Evolutionary conservation across 2,113 vertebrate genomes (phyloP), one percentile per base, ranked within the genome.

Genomic region (Nycticryphes semicollaris): DNA sequence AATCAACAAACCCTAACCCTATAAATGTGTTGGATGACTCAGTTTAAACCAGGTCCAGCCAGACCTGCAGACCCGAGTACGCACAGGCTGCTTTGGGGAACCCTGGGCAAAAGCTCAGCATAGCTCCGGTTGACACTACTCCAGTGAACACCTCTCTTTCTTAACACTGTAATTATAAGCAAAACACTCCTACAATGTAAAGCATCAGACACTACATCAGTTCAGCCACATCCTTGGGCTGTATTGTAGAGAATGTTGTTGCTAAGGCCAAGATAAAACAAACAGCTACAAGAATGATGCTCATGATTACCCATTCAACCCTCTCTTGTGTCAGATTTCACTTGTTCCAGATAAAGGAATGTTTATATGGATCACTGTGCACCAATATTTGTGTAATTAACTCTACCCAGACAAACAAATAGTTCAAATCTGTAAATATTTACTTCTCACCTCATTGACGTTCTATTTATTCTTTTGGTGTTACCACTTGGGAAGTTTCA

Each of bases 381-480:
- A 95, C 73, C 86, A 89, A 90, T 90, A 86, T 92, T 68, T 93
- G 74, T 66, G 28, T 75, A 95, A 94, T 96, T 96, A 97, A 93
- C 97, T 97, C 84, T 95, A 77, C 31, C 88, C 81, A 81, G 87
- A 59, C 84, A 96, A 81, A 70, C 30, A 73, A 95, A 37, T 72
- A 64, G 81, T 92, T 94, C 74, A 92, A 48, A 93, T 79, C 93
- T 93, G 88, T 83, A 97, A 97, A 96, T 96, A 97, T 97, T 98
- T 97, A 94, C 87, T 94, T 94, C 75, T 77, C 68, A 76, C 62
- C 69, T 91, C 79, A 89, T 6, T 94, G 89, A 59, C 80, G 94
- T 91, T 33, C 76, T 84, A 70, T 89, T 94, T 90, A 81, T 75
- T 92, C 73, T 60, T 84, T 45, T 72, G 80, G 64, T 5, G 7